Evolutionary conservation across 2,113 vertebrate species (phyloP).

Genomic region (Rhinopomastus cyanomelas): DNA sequence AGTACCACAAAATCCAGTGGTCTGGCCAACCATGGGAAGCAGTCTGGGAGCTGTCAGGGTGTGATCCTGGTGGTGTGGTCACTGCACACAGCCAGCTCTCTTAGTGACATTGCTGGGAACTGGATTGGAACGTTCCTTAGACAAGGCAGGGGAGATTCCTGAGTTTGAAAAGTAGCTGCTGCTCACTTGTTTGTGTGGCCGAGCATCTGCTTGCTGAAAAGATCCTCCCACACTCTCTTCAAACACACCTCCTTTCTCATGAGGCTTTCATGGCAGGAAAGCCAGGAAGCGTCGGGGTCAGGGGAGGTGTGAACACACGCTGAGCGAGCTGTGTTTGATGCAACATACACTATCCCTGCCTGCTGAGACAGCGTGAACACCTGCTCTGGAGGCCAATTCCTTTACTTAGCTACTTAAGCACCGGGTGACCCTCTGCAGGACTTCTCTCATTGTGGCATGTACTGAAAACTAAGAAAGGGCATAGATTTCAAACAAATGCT

Average conservation of each 20-base stretch:
- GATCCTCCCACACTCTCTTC: neutral
- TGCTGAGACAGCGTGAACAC: slow-evolving; percentile 48
- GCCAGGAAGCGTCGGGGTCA: slow-evolving; percentile 21
- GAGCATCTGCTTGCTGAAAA: neutral
- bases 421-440: slow-evolving; percentile 40
- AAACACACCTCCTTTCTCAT: slow-evolving; percentile 11
- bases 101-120: neutral
- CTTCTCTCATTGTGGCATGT: neutral
- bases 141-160: neutral
- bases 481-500: neutral
- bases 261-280: slow-evolving; percentile 31
- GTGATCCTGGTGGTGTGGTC: neutral
- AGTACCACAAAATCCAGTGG: neutral
- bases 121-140: neutral
- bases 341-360: slow-evolving; percentile 38
- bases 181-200: neutral
- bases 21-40: rapidly evolving
- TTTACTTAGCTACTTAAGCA: slow-evolving; percentile 35
- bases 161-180: neutral
- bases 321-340: slow-evolving; percentile 34
- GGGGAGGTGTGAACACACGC: slow-evolving; percentile 25
- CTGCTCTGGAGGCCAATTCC: slow-evolving; percentile 52
- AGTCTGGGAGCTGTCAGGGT: neutral
- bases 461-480: neutral
- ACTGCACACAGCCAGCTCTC: neutral